These are phyloP conservation scores for Palythoa grandis DNA, from an alignment of 92 coral and sea anemone species.

Conservation along the genomic window DNA sequence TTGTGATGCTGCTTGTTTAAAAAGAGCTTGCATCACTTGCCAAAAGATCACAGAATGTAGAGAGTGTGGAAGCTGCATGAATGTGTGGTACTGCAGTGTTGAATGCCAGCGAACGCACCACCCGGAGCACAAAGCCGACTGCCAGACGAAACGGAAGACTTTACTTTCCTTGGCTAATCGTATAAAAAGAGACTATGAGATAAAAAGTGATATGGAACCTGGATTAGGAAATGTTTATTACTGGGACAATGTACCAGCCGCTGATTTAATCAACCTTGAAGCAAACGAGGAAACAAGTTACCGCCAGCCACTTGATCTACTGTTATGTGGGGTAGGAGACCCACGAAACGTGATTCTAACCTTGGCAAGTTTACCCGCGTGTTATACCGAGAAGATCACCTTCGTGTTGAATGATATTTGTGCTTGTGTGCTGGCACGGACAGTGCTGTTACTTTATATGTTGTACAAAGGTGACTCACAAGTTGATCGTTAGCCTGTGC, in stretches of 20 bases:
- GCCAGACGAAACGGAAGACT: conserved; percentile 43
- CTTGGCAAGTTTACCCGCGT: conserved; percentile 40
- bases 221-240: conserved; percentile 40
- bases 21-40: conserved; percentile 53
- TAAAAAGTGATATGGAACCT: background rate
- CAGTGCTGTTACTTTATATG: conserved; percentile 71
- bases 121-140: conserved; percentile 61
- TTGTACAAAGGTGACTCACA: conserved; percentile 63
- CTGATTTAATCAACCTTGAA: conserved; percentile 67
- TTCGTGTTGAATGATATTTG: conserved; percentile 74
- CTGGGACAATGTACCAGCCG: conserved; percentile 83
- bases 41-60: conserved; percentile 30
- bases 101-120: conserved; percentile 63
- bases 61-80: conserved; percentile 63
- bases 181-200: background rate
- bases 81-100: conserved; percentile 60
- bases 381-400: conserved; percentile 47
- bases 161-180: conserved; percentile 15
- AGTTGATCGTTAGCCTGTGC: no score
- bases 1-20: conserved; percentile 56
- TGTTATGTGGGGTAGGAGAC: conserved; percentile 85
- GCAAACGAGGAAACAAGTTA: conserved; percentile 74
- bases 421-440: conserved; percentile 74
- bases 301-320: conserved; percentile 53
- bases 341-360: conserved; percentile 70